Evolutionary conservation across 2,113 vertebrate species (phyloP).

Genomic region (Hystrix brachyura): DNA sequence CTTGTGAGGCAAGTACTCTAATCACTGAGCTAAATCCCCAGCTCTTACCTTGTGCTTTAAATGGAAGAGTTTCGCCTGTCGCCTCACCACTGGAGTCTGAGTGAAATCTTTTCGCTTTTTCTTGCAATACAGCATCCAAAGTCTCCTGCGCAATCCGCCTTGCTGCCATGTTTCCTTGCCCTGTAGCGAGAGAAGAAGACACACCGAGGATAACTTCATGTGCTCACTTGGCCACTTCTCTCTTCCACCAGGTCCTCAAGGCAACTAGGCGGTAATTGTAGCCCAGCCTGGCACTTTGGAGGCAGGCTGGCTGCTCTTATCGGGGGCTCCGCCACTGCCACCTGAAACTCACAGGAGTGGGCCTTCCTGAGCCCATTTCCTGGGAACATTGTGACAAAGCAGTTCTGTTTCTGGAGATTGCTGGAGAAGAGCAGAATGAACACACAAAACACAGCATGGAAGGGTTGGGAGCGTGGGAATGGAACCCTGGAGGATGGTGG

Average conservation of each 20-base stretch:
- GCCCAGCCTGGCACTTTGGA: background rate
- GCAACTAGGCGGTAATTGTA: background rate
- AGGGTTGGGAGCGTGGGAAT: too few relatives aligned
- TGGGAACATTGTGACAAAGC: background rate
- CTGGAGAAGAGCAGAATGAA: background rate
- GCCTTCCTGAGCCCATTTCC: background rate
- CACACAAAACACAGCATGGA: too few relatives aligned
- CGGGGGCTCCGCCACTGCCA: background rate
- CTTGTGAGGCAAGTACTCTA: too few relatives aligned
- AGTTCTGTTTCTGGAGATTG: background rate
- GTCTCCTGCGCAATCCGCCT: slow-evolving; percentile 86
- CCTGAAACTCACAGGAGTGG: background rate
- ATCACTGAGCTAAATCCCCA: too few relatives aligned
- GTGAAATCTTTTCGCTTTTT: slow-evolving; percentile 85
- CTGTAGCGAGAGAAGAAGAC: slow-evolving; percentile 31
- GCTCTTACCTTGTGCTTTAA: slow-evolving; percentile 83
- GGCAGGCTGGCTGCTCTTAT: background rate
- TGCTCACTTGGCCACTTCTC: background rate
- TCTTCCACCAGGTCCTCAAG: background rate
- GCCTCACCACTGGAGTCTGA: slow-evolving; percentile 82
- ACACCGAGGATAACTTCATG: background rate
- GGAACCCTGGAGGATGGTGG: too few relatives aligned
- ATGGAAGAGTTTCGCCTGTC: slow-evolving; percentile 75
- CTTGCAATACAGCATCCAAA: slow-evolving; percentile 87
- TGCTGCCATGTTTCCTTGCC: slow-evolving; percentile 85